Conservation (phyloP, 2,888 invertebrate genomes). For the Mellilla xanthometata region DNA sequence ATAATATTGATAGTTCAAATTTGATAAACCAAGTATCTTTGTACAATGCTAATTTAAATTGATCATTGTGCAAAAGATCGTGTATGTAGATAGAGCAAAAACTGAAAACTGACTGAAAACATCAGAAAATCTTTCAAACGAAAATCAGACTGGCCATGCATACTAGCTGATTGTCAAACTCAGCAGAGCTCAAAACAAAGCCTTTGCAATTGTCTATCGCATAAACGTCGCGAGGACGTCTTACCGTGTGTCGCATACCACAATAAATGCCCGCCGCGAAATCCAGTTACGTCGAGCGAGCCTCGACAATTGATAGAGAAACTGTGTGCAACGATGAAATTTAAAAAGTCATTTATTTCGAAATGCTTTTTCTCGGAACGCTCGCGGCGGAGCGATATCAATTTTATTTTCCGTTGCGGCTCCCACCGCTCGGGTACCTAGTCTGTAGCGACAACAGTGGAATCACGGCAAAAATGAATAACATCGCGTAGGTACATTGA, state of each 20-base stretch:
- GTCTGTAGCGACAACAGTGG: constrained; percentile 43
- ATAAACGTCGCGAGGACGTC: constrained; percentile 70
- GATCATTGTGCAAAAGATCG: too few species aligned
- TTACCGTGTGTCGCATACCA: constrained; percentile 63
- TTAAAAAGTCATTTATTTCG: constrained; percentile 83
- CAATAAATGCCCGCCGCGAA: constrained; percentile 77
- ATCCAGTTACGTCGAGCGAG: constrained; percentile 77
- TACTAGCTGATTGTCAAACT: constrained; percentile 51
- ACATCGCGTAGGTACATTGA: constrained; percentile 20
- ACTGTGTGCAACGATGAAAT: constrained; percentile 83
- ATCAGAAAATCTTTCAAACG: constrained; percentile 12
- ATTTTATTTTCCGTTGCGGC: constrained; percentile 79
- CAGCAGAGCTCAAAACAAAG: constrained; percentile 39
- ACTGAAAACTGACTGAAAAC: too few species aligned
- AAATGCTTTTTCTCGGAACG: constrained; percentile 80
- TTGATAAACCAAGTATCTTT: too few species aligned
- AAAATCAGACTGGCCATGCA: constrained; percentile 5
- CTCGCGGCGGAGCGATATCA: constrained; percentile 77
- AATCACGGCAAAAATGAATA: constrained; percentile 34
- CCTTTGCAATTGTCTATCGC: constrained; percentile 46
- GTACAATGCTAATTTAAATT: too few species aligned
- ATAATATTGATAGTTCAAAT: too few species aligned
- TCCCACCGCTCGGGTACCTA: constrained; percentile 46
- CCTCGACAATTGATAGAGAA: constrained; percentile 81
- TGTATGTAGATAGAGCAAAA: too few species aligned